phyloP scores from a whole-genome alignment of 2,113 vertebrate species.

The Saimiri boliviensis region DNA sequence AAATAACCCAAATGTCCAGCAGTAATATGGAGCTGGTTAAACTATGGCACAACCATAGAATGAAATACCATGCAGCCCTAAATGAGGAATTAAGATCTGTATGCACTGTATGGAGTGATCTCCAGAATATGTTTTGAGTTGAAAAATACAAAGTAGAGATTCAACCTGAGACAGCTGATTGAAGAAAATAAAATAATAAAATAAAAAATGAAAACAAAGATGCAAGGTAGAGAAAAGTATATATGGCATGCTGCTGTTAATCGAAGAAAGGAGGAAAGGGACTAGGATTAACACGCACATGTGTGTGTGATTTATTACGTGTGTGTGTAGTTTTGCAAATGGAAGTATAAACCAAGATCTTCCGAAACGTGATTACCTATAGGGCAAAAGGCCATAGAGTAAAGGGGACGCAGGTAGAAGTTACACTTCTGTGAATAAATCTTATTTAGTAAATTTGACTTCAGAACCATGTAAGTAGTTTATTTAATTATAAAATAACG shows the following conservation, averaged over 20 bases:
- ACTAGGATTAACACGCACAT: neutral
- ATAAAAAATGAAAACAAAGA: neutral
- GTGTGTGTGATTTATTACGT: neutral
- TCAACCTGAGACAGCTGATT: too few species aligned
- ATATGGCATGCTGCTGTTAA: neutral
- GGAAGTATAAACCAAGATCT: neutral
- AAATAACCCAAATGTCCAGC: neutral
- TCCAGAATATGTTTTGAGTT: neutral
- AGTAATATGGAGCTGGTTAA: neutral
- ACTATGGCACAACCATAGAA: neutral
- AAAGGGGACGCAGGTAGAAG: neutral
- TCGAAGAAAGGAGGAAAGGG: neutral
- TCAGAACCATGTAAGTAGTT: neutral
- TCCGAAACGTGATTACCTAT: neutral
- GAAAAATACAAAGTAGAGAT: neutral
- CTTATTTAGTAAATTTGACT: neutral
- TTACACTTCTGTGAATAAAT: neutral
- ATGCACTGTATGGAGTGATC: fast-evolving
- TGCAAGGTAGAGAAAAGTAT: neutral
- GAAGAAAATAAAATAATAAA: too few species aligned
- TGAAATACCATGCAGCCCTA: neutral
- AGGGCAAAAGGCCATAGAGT: neutral
- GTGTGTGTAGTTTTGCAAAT: neutral
- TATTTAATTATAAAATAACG: conserved; percentile 10
- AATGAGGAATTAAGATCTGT: neutral